Conservation (phyloP, 1,140 invertebrate species). For the Zaprionus vittiger region DNA sequence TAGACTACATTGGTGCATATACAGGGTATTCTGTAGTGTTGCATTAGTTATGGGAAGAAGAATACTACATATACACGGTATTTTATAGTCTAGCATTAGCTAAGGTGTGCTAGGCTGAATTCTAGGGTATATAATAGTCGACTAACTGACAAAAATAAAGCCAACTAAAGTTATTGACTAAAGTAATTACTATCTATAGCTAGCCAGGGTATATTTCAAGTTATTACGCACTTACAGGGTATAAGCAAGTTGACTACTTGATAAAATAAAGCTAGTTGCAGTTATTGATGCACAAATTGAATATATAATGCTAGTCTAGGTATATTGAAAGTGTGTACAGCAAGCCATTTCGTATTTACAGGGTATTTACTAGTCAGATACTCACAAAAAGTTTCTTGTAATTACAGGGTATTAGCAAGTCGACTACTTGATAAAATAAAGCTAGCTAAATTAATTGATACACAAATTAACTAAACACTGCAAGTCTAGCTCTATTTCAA, state of each 20-base stretch:
- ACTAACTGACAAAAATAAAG: too few relatives aligned
- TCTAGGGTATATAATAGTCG: too few relatives aligned
- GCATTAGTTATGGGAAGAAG: too few relatives aligned
- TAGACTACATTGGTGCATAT: too few relatives aligned
- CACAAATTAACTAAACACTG: background rate
- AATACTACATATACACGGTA: too few relatives aligned
- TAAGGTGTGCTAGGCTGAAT: too few relatives aligned
- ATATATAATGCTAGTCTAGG: background rate
- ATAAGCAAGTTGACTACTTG: background rate
- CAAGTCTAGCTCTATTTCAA: background rate
- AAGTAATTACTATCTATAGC: too few relatives aligned
- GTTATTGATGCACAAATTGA: background rate
- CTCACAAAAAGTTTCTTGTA: too few relatives aligned
- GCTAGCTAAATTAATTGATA: too few relatives aligned
- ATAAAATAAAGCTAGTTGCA: background rate
- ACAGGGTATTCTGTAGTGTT: too few relatives aligned
- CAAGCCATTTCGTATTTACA: background rate
- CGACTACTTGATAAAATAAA: background rate
- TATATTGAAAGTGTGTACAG: background rate
- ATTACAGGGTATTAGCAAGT: conserved; percentile 10
- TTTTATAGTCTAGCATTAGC: too few relatives aligned
- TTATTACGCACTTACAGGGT: background rate
- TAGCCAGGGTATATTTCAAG: background rate
- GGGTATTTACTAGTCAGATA: background rate
- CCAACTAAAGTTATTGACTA: too few relatives aligned